Conservation (phyloP, 2,113 vertebrate species). For the Eira barbara region DNA sequence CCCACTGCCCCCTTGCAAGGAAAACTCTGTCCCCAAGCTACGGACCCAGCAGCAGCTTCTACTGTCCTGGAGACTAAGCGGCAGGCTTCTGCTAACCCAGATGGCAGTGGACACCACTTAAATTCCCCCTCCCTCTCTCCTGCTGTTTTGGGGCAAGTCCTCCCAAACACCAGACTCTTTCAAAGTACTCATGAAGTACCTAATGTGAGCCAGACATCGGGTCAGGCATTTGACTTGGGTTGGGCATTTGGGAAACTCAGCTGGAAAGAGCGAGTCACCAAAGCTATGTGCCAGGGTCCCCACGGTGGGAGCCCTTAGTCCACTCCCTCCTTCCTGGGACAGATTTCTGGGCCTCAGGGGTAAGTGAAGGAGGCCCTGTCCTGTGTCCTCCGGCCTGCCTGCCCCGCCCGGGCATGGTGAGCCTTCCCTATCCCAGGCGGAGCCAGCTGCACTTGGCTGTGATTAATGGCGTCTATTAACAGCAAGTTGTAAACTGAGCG, state of each 20-base stretch:
- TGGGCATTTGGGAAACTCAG: neutral
- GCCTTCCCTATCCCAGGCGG: conserved; percentile 60
- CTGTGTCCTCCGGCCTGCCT: neutral
- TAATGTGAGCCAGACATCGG: neutral
- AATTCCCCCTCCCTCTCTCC: neutral
- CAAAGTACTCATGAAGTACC: neutral
- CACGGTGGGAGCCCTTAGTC: neutral
- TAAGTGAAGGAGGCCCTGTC: neutral
- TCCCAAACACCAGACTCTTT: neutral
- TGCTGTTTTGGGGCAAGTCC: neutral
- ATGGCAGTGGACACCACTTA: neutral
- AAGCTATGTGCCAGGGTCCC: neutral
- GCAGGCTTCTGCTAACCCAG: neutral
- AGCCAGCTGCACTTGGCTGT: conserved; percentile 56
- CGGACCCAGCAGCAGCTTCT: neutral
- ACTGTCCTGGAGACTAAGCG: no score
- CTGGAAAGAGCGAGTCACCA: neutral
- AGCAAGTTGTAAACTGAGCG: conserved; percentile 71
- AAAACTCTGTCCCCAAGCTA: neutral
- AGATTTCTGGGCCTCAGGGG: neutral
- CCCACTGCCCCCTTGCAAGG: neutral
- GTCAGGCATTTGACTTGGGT: neutral
- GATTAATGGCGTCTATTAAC: conserved; percentile 64
- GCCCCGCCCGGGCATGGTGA: neutral
- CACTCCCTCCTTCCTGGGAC: neutral